A percentile compares a stretch with the other conserved stretches of the same genome.
These are phyloP conservation scores for Rhodinocichla rosea DNA, from an alignment of 2,113 vertebrate genomes.

Conservation along the genomic window DNA sequence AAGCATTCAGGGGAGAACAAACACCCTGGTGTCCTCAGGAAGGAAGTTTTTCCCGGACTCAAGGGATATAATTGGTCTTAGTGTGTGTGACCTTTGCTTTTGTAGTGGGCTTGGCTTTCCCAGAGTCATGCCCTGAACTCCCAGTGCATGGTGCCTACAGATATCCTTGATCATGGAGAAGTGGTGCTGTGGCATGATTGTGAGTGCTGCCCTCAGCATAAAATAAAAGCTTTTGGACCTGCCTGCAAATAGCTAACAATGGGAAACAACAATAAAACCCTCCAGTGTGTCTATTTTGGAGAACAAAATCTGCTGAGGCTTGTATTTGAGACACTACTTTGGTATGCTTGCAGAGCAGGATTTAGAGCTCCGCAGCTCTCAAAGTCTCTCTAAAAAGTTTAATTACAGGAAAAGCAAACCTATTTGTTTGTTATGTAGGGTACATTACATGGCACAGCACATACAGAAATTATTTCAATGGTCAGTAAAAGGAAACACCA, in stretches of 20 bases:
- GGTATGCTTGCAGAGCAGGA: background rate
- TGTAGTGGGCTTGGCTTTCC: background rate
- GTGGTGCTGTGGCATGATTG: background rate
- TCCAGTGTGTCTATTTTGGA: background rate
- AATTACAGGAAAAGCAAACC: background rate
- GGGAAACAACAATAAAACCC: slow-evolving; percentile 11
- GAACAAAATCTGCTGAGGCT: slow-evolving; percentile 34
- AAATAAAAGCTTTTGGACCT: slow-evolving; percentile 30
- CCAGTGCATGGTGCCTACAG: background rate
- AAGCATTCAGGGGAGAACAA: background rate
- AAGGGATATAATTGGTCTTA: background rate
- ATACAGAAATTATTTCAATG: background rate
- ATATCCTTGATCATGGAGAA: background rate
- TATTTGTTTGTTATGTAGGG: background rate
- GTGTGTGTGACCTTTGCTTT: background rate
- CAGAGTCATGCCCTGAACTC: background rate
- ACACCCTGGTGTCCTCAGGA: background rate
- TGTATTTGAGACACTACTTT: background rate
- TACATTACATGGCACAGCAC: background rate
- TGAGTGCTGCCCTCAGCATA: background rate
- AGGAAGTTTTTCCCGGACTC: background rate
- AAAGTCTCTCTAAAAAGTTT: background rate
- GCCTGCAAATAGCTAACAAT: slow-evolving; percentile 12
- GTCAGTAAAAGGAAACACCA: background rate
- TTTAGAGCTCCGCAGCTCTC: background rate